phyloP scores from a whole-genome alignment of 2,888 invertebrate genomes.

The Acanthoscelides obtectus region DNA sequence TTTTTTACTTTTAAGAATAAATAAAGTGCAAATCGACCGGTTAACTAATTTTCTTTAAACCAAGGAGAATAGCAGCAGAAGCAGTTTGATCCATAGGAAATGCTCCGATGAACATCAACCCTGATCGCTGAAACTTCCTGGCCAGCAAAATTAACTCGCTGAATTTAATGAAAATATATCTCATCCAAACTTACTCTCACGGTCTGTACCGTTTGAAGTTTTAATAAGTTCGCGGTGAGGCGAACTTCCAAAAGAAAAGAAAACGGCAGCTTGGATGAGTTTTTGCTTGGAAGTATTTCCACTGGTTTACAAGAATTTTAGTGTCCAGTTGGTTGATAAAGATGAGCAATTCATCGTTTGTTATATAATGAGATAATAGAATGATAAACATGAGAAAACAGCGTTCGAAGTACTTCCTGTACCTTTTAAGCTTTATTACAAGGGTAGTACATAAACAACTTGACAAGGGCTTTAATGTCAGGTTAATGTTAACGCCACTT shows the following conservation, averaged over 20 bases:
- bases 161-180: background rate
- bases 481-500: too few species aligned
- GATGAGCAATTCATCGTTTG: background rate
- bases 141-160: background rate
- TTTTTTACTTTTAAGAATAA: too few species aligned
- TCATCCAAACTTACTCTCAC: background rate
- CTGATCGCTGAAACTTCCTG: background rate
- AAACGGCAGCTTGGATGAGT: background rate
- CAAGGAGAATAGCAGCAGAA: background rate
- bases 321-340: background rate
- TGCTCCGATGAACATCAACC: background rate
- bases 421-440: too few species aligned
- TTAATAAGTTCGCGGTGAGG: background rate
- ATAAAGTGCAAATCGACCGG: too few species aligned
- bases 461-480: too few species aligned
- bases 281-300: background rate
- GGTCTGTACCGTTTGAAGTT: background rate
- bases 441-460: too few species aligned
- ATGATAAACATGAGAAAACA: too few species aligned
- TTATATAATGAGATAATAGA: too few species aligned
- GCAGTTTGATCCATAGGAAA: background rate
- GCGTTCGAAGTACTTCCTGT: too few species aligned
- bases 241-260: background rate
- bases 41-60: background rate
- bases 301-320: background rate